These are phyloP conservation scores for Furnarius figulus DNA, from an alignment of 2,113 vertebrate genomes.

Conservation along the genomic window DNA sequence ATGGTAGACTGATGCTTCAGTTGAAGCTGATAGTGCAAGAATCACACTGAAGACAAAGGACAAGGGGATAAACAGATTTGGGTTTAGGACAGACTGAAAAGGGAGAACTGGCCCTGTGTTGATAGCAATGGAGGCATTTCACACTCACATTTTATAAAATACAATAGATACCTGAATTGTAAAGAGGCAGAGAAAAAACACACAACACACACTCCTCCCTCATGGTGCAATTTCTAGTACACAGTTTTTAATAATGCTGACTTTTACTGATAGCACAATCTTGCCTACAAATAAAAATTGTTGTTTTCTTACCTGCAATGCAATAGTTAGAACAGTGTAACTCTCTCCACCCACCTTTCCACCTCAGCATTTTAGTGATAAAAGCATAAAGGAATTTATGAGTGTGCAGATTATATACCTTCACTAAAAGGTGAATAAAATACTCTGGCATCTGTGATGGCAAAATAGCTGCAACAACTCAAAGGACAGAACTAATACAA, in stretches of 20 bases:
- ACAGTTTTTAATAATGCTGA: not conserved
- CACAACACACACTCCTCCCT: not conserved
- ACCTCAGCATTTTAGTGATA: not conserved
- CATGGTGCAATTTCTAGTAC: not conserved
- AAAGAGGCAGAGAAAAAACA: not conserved
- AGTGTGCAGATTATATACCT: not conserved
- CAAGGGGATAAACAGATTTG: not conserved
- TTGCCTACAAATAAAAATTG: not conserved
- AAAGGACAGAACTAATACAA: not conserved
- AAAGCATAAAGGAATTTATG: not conserved
- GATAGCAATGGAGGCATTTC: not conserved
- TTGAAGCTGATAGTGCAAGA: not conserved
- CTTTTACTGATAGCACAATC: not conserved
- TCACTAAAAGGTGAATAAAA: not conserved
- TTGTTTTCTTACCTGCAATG: not conserved
- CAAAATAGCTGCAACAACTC: not conserved
- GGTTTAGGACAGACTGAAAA: not conserved
- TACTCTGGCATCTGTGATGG: not conserved
- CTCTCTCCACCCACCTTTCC: not conserved
- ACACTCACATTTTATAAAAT: not conserved
- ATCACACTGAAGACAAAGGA: not conserved
- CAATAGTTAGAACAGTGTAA: not conserved
- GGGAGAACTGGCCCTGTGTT: not conserved
- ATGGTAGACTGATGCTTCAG: not conserved
- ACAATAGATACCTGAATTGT: not conserved